Evolutionary conservation across 2,888 invertebrate species (phyloP), one percentile per base, ranked within the genome.

Genomic region (Lumbricus terrestris): DNA sequence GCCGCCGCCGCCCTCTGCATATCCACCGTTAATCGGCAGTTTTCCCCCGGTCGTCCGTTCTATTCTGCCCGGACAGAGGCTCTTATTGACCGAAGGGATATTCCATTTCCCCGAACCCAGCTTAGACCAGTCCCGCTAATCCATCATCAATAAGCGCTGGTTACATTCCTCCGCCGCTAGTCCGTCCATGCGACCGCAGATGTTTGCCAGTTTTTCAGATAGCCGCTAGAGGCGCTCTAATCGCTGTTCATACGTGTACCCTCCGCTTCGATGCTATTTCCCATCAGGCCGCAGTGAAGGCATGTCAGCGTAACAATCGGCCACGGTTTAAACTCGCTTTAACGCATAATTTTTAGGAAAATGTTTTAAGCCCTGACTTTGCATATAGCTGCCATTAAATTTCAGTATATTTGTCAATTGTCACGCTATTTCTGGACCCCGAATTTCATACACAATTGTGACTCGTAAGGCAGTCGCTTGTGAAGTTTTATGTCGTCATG

Each of bases 201-300:
- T 69, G 69, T 69, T 69, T 69, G 69, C n/a, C 69, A 69, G 85
- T 35, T 85, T 29, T 85, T 85, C 85, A 20, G 85, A 34, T 20
- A 37, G 85, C 85, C 85, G 85, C 85, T 2, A 85, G 85, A 35
- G 85, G 85, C 85, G 85, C 85, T 85, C 35, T 85, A 85, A 85
- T 85, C 85, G 85, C 85, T 35, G 69, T 47, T 47, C 47, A 47
- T 23, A 47, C 47, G 8, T 47, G 47, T 69, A 69, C 69, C 69
- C 69, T 69, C 69, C 29, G 69, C 69, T 8, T 29, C 69, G n/a
- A n/a, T 69, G n/a, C n/a, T n/a, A 11, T 29, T n/a, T 69, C 69
- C 47, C 18, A 42, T 18, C 42, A 42, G 42, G 20, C n/a, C 69
- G 69, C 40, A 6, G 15, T 40, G n/a, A n/a, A n/a, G 13, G 69